phyloP scores from a whole-genome alignment of 2,888 invertebrate species.

The Helleia helle region DNA sequence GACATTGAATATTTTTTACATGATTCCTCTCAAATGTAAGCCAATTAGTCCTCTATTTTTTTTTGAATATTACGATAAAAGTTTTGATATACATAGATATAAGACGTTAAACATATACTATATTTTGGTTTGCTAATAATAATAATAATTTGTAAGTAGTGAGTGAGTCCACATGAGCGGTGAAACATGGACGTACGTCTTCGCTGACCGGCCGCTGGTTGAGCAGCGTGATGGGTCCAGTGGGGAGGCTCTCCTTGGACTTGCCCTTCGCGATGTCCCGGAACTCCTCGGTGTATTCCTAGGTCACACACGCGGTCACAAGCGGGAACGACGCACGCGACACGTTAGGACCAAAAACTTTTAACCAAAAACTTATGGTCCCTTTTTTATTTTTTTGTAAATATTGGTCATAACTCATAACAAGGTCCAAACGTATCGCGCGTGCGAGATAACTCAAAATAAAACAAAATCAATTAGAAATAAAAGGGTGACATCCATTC shows the following conservation, averaged over 20 bases:
- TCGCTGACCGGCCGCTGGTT: conserved; percentile 96
- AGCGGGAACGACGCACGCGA: conserved; percentile 37
- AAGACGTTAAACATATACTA: no score
- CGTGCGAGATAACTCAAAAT: conserved; percentile 58
- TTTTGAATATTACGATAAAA: no score
- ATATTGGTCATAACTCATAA: no score
- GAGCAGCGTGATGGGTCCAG: conserved; percentile 94
- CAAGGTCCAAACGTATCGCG: conserved; percentile 50
- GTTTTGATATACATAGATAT: no score
- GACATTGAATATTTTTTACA: no score
- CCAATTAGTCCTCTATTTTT: no score
- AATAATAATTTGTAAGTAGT: background rate
- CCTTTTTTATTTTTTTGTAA: background rate
- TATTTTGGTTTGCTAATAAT: no score
- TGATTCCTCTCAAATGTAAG: no score
- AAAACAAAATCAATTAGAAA: conserved; percentile 35
- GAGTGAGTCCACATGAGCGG: conserved; percentile 12
- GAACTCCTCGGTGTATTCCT: conserved; percentile 98
- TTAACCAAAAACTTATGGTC: no score
- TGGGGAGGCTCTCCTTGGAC: conserved; percentile 92
- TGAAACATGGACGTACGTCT: conserved; percentile 83
- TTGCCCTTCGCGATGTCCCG: conserved; percentile 96
- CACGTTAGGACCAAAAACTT: conserved; percentile 33
- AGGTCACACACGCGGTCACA: conserved; percentile 59
- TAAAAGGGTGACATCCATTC: conserved; percentile 48